Evolutionary conservation across 2,888 invertebrate species (phyloP), one percentile per base, ranked within the genome.

Genomic region (Cosmia pyralina): DNA sequence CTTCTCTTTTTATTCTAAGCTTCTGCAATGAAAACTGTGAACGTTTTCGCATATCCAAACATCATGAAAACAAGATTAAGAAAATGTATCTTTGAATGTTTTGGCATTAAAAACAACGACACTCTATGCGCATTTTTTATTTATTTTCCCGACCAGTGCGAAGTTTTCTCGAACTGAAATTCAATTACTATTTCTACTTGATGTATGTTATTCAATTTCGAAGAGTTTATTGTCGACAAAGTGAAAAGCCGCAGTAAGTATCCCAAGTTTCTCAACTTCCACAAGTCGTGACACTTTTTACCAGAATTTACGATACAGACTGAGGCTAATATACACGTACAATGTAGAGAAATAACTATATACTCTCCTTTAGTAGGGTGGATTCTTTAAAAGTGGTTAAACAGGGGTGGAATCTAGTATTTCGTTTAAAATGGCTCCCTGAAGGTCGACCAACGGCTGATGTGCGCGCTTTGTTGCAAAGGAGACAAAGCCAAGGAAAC

Each of bases 381-480:
- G 66, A 84, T 85, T 82, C 84, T 85, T 85, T 81, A 78, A 79
- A 82, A 83, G 75, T 88, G 88, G 86, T 88, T 88, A 88, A 88
- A 85, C 81, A 84, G 83, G 84, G 82, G 81, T 85, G 76, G 86
- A 87, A 86, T 88, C 86, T 87, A 87, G 87, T 88, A 92, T 92
- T 92, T 90, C 88, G 85, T 90, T 90, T 90, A 90, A 89, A 93
- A 92, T 91, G 86, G 91, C 88, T 93, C 93, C 93, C 93, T 81
- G 65, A 90, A 89, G 92, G 89, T 90, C 89, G 87, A 87, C 82
- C 85, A 81, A 84, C 85, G 90, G 90, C 89, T 88, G 87, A 85
- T 85, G 88, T 82, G 87, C 86, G 86, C 86, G 85, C 90, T 93
- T 91, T 92, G 91, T 91, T 90, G 89, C 89, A 90, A 90, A 92